Conservation (phyloP, 2,888 invertebrate species). For the Lithophane ornitopus region DNA sequence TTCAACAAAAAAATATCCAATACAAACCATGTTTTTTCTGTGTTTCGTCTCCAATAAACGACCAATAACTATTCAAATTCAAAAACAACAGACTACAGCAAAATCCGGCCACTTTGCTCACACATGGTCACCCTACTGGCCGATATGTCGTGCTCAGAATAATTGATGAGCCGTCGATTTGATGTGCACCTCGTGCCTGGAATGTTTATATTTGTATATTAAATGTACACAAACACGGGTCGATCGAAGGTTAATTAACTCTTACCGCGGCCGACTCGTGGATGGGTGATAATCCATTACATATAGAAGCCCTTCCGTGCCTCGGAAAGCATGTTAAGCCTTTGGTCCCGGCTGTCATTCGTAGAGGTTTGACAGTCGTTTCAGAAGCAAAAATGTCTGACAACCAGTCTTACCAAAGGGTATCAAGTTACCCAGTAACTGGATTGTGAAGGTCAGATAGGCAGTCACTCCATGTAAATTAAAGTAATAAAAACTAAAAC, state of each 20-base stretch:
- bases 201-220: slow-evolving; percentile 61
- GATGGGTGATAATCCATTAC: background rate
- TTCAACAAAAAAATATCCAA: background rate
- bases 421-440: background rate
- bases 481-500: too few relatives aligned
- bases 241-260: background rate
- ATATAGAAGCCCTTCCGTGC: background rate
- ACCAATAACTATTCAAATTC: slow-evolving; percentile 16
- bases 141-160: slow-evolving; percentile 67
- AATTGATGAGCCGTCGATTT: slow-evolving; percentile 66
- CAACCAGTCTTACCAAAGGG: background rate
- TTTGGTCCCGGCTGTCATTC: background rate
- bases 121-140: slow-evolving; percentile 58
- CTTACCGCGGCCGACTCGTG: background rate
- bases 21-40: background rate
- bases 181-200: slow-evolving; percentile 58
- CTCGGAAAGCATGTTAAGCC: background rate
- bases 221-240: slow-evolving; percentile 47
- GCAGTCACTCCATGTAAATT: background rate
- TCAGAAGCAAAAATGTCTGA: background rate
- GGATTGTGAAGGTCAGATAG: background rate
- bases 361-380: background rate
- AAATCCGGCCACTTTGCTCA: slow-evolving; percentile 1
- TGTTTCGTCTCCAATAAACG: background rate
- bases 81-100: background rate